Evolutionary conservation across 2,888 invertebrate species (phyloP).

Genomic region (Petrolisthes manimaculis): DNA sequence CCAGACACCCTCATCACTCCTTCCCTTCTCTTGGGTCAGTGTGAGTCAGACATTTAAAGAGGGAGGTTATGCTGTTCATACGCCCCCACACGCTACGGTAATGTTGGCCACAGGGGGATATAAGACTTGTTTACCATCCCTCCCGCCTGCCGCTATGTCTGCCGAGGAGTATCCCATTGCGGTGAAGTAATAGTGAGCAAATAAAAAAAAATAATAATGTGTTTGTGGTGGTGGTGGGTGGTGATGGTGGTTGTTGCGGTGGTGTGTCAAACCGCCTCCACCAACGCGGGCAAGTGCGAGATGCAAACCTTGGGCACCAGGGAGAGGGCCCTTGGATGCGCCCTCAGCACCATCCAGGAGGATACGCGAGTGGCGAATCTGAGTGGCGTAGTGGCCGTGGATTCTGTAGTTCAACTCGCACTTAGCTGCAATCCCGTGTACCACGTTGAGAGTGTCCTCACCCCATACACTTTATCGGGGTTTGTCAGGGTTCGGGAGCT

Average conservation of each 20-base stretch:
- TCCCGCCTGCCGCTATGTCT: conserved; percentile 55
- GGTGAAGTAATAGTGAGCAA: conserved; percentile 40
- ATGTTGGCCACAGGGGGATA: conserved; percentile 49
- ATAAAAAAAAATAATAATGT: conserved; percentile 30
- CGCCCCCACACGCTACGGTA: conserved; percentile 42
- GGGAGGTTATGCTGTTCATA: conserved; percentile 46
- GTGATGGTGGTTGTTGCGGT: conserved; percentile 30
- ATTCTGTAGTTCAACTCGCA: conserved; percentile 50
- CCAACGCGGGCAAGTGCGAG: conserved; percentile 41
- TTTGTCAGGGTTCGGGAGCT: conserved; percentile 81
- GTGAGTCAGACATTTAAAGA: conserved; percentile 37
- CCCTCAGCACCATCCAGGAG: conserved; percentile 51
- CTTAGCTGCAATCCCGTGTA: conserved; percentile 80
- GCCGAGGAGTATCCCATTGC: conserved; percentile 43
- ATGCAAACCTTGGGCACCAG: conserved; percentile 39
- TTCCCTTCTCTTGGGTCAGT: conserved; percentile 28
- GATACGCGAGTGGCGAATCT: conserved; percentile 50
- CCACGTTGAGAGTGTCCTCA: conserved; percentile 82
- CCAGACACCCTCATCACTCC: conserved; percentile 20
- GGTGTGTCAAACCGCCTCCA: conserved; percentile 16
- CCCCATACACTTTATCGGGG: conserved; percentile 60
- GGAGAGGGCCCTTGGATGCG: conserved; percentile 45
- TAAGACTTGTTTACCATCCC: conserved; percentile 46
- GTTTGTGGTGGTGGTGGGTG: conserved; percentile 41
- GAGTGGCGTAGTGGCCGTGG: conserved; percentile 32